A percentile compares a stretch with the other conserved stretches of the same genome.
phyloP scores from a whole-genome alignment of 2,113 vertebrate genomes.

The Mesoclemmys tuberculata region DNA sequence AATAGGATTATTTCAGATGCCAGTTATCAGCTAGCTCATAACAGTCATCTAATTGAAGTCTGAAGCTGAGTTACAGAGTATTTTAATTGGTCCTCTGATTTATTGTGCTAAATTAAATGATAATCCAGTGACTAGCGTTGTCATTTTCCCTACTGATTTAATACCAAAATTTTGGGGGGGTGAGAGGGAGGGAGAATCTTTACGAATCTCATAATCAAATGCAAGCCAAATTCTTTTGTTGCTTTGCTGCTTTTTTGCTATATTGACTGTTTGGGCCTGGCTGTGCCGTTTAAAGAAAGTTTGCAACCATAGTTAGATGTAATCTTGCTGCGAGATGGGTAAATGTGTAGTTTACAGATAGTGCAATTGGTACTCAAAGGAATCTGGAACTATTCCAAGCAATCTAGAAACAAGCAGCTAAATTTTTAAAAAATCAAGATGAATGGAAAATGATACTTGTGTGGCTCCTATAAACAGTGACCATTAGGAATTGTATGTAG shows the following conservation, averaged over 20 bases:
- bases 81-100: constrained; percentile 61
- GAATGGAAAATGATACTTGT: constrained; percentile 42
- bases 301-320: neutral
- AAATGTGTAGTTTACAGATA: constrained; percentile 39
- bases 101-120: constrained; percentile 22
- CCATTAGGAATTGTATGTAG: constrained; percentile 5
- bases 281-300: constrained; percentile 8
- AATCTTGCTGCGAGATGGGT: constrained; percentile 34
- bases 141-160: constrained; percentile 39
- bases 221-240: constrained; percentile 8
- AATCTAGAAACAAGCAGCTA: constrained; percentile 57
- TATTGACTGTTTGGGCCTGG: constrained; percentile 26
- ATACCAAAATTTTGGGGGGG: neutral
- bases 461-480: constrained; percentile 13
- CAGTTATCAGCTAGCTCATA: constrained; percentile 57
- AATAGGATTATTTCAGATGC: constrained; percentile 61
- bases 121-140: constrained; percentile 45
- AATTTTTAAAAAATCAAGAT: constrained; percentile 47
- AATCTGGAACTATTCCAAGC: constrained; percentile 7
- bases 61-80: constrained; percentile 1
- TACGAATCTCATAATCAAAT: neutral
- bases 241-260: neutral
- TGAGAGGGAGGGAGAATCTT: neutral
- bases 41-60: constrained; percentile 19
- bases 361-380: neutral